Conservation (phyloP, 2,113 vertebrate genomes). For the Indicator maculatus region DNA sequence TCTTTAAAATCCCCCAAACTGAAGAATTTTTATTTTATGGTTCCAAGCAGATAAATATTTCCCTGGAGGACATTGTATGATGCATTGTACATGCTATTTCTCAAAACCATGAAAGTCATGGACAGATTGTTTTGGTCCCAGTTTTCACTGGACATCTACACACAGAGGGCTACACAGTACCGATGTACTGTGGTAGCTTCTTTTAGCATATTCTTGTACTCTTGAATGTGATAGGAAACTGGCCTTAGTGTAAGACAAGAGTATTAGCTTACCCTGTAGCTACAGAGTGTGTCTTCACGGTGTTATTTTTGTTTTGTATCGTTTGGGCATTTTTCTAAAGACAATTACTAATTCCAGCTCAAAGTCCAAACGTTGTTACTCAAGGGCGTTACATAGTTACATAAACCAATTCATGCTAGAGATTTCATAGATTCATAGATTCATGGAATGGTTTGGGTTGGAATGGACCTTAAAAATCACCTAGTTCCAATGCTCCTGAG, state of each 20-base stretch:
- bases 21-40: constrained; percentile 5
- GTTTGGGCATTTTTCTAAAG: background rate
- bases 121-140: background rate
- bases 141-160: background rate
- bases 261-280: background rate
- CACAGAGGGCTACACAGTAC: background rate
- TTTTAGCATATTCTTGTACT: background rate
- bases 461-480: too few relatives aligned
- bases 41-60: background rate
- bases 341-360: background rate
- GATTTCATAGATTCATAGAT: background rate
- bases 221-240: background rate
- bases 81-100: background rate
- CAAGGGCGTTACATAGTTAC: background rate
- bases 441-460: too few relatives aligned
- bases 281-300: background rate
- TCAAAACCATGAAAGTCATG: background rate
- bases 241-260: background rate
- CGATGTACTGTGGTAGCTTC: background rate
- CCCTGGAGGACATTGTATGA: background rate
- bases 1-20: constrained; percentile 4
- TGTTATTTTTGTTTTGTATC: background rate
- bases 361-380: background rate
- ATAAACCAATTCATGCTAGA: background rate
- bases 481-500: too few relatives aligned